Evolutionary conservation across 2,113 vertebrate species (phyloP).

Genomic region (Rhinoptilus africanus): DNA sequence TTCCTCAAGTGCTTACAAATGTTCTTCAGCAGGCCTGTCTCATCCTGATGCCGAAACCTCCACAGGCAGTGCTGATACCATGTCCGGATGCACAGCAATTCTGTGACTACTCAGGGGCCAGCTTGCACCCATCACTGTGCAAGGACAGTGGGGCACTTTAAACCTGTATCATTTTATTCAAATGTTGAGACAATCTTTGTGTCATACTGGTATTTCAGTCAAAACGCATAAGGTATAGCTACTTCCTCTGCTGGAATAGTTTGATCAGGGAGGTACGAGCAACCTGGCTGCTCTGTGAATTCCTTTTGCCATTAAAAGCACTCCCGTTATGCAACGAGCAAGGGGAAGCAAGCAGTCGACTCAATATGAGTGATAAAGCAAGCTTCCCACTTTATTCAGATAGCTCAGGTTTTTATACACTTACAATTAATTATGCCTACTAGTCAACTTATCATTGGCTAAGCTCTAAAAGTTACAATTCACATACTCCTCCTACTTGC

Average conservation of each 20-base stretch:
- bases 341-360: too few relatives aligned
- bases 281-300: background rate
- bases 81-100: background rate
- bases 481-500: too few relatives aligned
- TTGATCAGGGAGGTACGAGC: background rate
- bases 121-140: background rate
- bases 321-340: too few relatives aligned
- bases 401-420: too few relatives aligned
- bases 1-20: background rate
- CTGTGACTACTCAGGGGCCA: background rate
- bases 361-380: too few relatives aligned
- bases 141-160: background rate
- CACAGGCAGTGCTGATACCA: background rate
- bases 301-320: background rate
- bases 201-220: background rate
- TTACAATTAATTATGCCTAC: too few relatives aligned
- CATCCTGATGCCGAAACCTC: background rate
- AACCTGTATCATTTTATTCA: background rate
- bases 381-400: too few relatives aligned
- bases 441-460: too few relatives aligned
- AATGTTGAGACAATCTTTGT: background rate
- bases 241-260: background rate
- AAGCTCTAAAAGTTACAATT: too few relatives aligned
- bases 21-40: background rate
- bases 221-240: background rate